Percentiles rank a stretch among this genome's conserved stretches.
Evolutionary conservation across 2,888 invertebrate species (phyloP).

Genomic region (Cheilosia soror): DNA sequence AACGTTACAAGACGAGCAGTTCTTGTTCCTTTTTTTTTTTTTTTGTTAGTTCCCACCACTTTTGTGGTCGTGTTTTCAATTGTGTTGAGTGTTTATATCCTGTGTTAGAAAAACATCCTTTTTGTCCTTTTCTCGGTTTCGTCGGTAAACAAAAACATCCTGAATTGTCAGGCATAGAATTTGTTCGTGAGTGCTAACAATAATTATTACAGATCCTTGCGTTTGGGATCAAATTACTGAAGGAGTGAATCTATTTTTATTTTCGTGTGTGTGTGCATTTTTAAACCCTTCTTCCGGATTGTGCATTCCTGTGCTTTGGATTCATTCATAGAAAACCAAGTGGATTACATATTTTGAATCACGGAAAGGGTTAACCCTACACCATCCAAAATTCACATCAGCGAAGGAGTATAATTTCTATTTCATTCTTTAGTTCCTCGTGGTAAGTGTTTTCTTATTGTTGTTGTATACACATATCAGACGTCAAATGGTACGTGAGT

Average conservation of each 20-base stretch:
- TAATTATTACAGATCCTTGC: slow-evolving; percentile 25
- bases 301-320: slow-evolving; percentile 16
- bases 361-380: slow-evolving; percentile 34
- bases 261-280: neutral
- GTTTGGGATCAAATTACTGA: slow-evolving; percentile 44
- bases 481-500: slow-evolving; percentile 36
- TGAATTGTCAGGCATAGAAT: slow-evolving; percentile 14
- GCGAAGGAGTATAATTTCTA: slow-evolving; percentile 18
- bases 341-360: slow-evolving; percentile 29
- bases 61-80: slow-evolving; percentile 8
- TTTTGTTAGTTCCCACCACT: slow-evolving; percentile 22
- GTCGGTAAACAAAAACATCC: slow-evolving; percentile 56
- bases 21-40: neutral
- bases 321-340: slow-evolving; percentile 30
- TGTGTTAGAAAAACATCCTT: slow-evolving; percentile 53
- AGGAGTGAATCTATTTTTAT: slow-evolving; percentile 15
- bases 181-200: slow-evolving; percentile 25
- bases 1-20: slow-evolving; percentile 9
- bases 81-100: slow-evolving; percentile 50
- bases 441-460: slow-evolving; percentile 37
- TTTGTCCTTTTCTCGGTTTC: slow-evolving; percentile 5
- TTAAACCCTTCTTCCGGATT: slow-evolving; percentile 1
- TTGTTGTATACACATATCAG: slow-evolving; percentile 17
- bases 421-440: slow-evolving; percentile 21
- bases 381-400: slow-evolving; percentile 2